Evolutionary conservation across 2,888 invertebrate species (phyloP).

Genomic region (Cantharis rustica): DNA sequence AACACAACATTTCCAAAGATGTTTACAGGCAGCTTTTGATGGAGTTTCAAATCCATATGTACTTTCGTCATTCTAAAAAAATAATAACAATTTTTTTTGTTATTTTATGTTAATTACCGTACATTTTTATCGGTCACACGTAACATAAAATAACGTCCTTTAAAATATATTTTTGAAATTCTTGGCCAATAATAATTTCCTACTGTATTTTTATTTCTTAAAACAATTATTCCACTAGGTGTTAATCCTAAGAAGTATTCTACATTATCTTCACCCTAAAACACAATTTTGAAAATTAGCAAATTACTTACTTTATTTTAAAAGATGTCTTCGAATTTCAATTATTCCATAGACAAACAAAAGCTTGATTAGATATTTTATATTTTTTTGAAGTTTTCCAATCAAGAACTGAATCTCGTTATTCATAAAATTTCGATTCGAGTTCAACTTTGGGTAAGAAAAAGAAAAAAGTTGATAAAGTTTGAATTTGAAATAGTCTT

Average conservation of each 20-base stretch:
- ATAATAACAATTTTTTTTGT: constrained; percentile 1
- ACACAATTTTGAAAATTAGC: constrained; percentile 34
- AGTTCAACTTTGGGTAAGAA: too few relatives aligned
- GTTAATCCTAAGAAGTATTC: constrained; percentile 96
- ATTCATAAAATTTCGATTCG: too few relatives aligned
- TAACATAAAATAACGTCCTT: constrained; percentile 95
- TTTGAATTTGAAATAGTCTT: not conserved
- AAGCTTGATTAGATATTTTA: too few relatives aligned
- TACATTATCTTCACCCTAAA: constrained; percentile 92
- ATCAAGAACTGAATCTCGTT: too few relatives aligned
- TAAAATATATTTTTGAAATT: constrained; percentile 95
- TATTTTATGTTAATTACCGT: constrained; percentile 45
- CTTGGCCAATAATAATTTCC: constrained; percentile 99
- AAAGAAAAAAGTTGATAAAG: not conserved
- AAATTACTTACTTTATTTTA: not conserved
- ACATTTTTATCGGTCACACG: constrained; percentile 96
- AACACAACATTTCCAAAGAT: constrained; percentile 94
- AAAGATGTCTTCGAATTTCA: not conserved
- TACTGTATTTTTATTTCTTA: constrained; percentile 94
- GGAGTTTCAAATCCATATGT: constrained; percentile 97
- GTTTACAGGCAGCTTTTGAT: constrained; percentile 89
- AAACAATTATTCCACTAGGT: constrained; percentile 92
- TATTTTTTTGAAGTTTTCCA: too few relatives aligned
- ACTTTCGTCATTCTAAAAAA: constrained; percentile 82
- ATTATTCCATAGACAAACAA: not conserved